Conservation (phyloP, 2,797 vertebrate species). For the Coregonus ussuriensis region DNA sequence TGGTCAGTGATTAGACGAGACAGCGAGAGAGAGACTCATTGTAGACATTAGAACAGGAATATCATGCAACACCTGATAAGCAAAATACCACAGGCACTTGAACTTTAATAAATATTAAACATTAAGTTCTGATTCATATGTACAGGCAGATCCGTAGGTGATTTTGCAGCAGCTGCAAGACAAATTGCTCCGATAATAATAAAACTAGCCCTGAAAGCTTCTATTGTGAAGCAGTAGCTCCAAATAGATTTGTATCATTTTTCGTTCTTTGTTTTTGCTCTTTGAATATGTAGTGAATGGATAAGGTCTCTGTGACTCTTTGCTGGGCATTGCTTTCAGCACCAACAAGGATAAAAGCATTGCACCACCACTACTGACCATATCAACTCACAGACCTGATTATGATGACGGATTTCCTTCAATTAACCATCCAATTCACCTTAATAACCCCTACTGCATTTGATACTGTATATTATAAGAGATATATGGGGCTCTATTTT, state of each 20-base stretch:
- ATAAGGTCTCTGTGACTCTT: slow-evolving; percentile 59
- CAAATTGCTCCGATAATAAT: slow-evolving; percentile 68
- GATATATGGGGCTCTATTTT: too few species aligned
- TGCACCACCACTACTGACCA: slow-evolving; percentile 26
- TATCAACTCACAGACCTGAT: not conserved
- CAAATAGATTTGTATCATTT: slow-evolving; percentile 47
- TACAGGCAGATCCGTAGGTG: slow-evolving; percentile 80
- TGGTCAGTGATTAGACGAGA: not conserved
- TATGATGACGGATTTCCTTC: too few species aligned
- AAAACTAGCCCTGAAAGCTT: slow-evolving; percentile 66
- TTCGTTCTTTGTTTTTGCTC: slow-evolving; percentile 27
- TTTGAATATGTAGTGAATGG: slow-evolving; percentile 52
- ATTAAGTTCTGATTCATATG: slow-evolving; percentile 88
- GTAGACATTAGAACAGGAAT: slow-evolving; percentile 17
- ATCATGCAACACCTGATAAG: slow-evolving; percentile 64
- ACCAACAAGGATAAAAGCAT: slow-evolving; percentile 42
- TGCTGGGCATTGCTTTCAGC: slow-evolving; percentile 47
- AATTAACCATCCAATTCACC: not conserved
- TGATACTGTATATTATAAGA: too few species aligned
- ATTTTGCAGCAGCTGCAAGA: slow-evolving; percentile 71
- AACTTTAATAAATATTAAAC: slow-evolving; percentile 98
- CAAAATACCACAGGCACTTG: slow-evolving; percentile 84
- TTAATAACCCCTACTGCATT: not conserved
- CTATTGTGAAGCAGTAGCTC: slow-evolving; percentile 70
- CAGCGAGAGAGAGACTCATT: not conserved